Conservation (phyloP, 2,113 vertebrate species). For the Myiagra hebetior region DNA sequence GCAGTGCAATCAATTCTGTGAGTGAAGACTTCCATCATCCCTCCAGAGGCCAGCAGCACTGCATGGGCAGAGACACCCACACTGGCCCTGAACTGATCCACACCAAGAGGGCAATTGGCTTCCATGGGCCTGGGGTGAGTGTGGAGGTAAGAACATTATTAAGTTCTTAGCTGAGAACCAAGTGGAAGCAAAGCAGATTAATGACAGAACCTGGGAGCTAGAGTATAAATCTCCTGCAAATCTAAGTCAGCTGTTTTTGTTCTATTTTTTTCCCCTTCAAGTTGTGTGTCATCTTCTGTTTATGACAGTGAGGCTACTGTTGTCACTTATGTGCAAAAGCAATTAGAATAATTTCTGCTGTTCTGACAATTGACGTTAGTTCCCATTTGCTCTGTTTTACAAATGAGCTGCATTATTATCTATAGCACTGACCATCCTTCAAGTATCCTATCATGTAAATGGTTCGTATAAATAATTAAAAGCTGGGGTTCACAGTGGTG, state of each 20-base stretch:
- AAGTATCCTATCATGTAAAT: constrained; percentile 21
- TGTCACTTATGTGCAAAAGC: not conserved
- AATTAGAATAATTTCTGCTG: constrained; percentile 37
- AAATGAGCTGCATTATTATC: constrained; percentile 11
- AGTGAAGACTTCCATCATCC: not conserved
- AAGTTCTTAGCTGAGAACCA: not conserved
- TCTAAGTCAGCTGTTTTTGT: not conserved
- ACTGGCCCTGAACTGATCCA: not conserved
- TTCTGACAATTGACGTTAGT: not conserved
- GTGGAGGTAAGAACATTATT: not conserved
- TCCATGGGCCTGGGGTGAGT: fast-evolving
- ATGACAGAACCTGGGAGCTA: not conserved
- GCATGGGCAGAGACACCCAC: not conserved
- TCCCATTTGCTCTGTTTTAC: not conserved
- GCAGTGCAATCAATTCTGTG: not conserved
- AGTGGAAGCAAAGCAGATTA: not conserved
- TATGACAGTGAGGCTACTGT: not conserved
- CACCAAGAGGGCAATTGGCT: not conserved
- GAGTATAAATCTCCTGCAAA: not conserved
- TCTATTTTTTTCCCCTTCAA: not conserved
- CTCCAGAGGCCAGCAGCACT: not conserved
- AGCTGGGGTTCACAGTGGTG: constrained; percentile 51
- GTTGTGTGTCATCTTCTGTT: not conserved
- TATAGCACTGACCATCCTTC: constrained; percentile 21
- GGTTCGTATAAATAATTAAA: constrained; percentile 67